Conservation (phyloP, 2,797 vertebrate species). For the Micrastur ruficollis region DNA sequence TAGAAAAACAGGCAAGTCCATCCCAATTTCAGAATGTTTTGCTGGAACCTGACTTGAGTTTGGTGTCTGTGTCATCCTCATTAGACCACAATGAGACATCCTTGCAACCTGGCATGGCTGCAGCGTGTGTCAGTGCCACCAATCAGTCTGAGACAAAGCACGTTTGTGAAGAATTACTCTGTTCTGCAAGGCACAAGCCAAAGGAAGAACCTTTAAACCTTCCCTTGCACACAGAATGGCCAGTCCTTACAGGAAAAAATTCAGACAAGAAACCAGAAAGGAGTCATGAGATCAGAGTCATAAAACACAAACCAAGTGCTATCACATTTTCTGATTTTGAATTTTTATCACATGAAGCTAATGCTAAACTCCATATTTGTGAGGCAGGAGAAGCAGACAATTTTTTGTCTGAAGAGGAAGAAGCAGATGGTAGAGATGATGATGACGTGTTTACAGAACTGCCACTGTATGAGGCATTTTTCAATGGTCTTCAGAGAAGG, state of each 20-base stretch:
- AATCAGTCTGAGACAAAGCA: neutral
- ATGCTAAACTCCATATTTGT: neutral
- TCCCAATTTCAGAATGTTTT: constrained; percentile 3
- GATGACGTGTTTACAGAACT: constrained; percentile 70
- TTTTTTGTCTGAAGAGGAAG: constrained; percentile 71
- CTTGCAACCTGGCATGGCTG: neutral
- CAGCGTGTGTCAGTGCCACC: neutral
- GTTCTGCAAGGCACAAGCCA: neutral
- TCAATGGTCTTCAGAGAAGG: constrained; percentile 31
- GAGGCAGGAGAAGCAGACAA: constrained; percentile 70
- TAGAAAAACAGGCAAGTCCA: neutral
- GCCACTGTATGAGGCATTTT: constrained; percentile 34
- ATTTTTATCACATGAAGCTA: neutral
- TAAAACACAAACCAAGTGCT: constrained; percentile 79
- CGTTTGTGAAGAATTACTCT: neutral
- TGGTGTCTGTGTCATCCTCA: neutral
- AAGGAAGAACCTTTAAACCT: neutral
- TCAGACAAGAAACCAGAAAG: constrained; percentile 4
- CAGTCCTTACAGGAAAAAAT: neutral
- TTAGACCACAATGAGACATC: neutral
- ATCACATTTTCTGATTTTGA: constrained; percentile 79
- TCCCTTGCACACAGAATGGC: neutral
- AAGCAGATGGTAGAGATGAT: constrained; percentile 38
- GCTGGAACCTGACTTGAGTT: neutral
- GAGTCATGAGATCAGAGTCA: constrained; percentile 67